Percentiles rank a stretch among this genome's conserved stretches.
phyloP scores from a whole-genome alignment of 2,797 vertebrate species.

The Betta splendens region DNA sequence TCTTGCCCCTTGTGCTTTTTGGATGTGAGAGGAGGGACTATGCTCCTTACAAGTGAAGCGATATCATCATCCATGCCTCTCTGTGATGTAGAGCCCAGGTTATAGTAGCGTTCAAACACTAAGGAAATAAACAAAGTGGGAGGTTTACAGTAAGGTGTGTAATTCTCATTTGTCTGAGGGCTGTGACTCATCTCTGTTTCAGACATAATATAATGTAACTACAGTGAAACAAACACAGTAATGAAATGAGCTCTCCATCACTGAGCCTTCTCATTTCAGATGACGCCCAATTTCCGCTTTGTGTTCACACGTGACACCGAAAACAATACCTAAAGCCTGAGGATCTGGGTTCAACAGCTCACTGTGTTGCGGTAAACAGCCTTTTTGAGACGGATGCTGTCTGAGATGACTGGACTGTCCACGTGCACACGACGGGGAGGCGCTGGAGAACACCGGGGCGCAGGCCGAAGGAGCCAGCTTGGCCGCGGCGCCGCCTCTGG shows the following conservation, averaged over 20 bases:
- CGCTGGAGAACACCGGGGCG: constrained; percentile 68
- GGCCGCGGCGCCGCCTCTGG: constrained; percentile 67
- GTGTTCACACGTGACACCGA: constrained; percentile 29
- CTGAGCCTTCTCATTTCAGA: constrained; percentile 22
- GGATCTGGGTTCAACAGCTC: constrained; percentile 54
- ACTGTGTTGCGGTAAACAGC: constrained; percentile 60
- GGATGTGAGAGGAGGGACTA: constrained; percentile 87
- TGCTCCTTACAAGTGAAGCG: constrained; percentile 86
- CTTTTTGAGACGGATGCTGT: constrained; percentile 56
- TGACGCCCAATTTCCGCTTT: constrained; percentile 20
- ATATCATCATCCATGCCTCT: constrained; percentile 90
- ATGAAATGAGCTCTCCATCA: constrained; percentile 5
- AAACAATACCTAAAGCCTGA: constrained; percentile 69
- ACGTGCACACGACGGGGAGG: constrained; percentile 62
- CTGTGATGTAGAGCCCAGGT: constrained; percentile 75
- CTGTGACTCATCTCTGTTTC: not conserved
- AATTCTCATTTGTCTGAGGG: not conserved
- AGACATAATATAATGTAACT: not conserved
- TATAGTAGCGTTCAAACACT: constrained; percentile 89
- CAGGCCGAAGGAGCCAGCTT: constrained; percentile 31
- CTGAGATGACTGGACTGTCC: constrained; percentile 74
- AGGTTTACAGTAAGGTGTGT: constrained; percentile 1
- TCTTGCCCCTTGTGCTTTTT: constrained; percentile 97
- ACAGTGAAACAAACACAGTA: not conserved
- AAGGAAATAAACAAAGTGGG: constrained; percentile 61